Percentiles rank a stretch among this genome's conserved stretches.
Evolutionary conservation across 1,140 invertebrate species (phyloP).

Genomic region (Tetramorium parvispinum): DNA sequence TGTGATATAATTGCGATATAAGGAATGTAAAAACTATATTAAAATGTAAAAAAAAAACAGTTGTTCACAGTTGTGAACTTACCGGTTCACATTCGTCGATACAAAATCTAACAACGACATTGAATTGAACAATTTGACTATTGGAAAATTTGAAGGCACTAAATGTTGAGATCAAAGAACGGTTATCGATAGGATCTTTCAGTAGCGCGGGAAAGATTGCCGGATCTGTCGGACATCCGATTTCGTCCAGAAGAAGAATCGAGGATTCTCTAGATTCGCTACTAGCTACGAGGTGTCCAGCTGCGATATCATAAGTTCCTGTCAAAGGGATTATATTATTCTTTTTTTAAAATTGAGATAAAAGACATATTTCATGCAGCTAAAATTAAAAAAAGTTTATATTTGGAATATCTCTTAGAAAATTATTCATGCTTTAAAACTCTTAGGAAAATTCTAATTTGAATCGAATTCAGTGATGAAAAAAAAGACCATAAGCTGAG

Average conservation of each 20-base stretch:
- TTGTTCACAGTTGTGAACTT: conserved; percentile 59
- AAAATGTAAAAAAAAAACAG: not conserved
- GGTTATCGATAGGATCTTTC: conserved; percentile 80
- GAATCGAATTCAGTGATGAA: not conserved
- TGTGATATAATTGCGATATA: not conserved
- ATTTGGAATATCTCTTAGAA: not conserved
- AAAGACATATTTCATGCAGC: not conserved
- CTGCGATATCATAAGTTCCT: conserved; percentile 87
- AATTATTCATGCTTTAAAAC: not conserved
- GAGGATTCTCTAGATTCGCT: conserved; percentile 86
- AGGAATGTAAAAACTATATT: not conserved
- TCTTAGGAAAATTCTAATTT: not conserved
- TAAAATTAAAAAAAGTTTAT: not conserved
- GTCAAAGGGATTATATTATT: conserved; percentile 43
- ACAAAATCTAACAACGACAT: conserved; percentile 90
- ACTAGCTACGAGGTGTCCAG: conserved; percentile 86
- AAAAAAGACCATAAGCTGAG: not conserved
- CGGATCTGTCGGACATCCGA: conserved; percentile 87
- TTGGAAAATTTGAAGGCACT: conserved; percentile 91
- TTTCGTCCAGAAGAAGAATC: conserved; percentile 84
- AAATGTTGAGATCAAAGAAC: conserved; percentile 86
- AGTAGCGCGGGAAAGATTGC: conserved; percentile 86
- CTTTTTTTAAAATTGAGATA: not conserved
- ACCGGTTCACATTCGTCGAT: conserved; percentile 87
- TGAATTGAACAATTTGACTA: conserved; percentile 89